Evolutionary conservation across 2,113 vertebrate species (phyloP).

Genomic region (Poecilia latipinna): DNA sequence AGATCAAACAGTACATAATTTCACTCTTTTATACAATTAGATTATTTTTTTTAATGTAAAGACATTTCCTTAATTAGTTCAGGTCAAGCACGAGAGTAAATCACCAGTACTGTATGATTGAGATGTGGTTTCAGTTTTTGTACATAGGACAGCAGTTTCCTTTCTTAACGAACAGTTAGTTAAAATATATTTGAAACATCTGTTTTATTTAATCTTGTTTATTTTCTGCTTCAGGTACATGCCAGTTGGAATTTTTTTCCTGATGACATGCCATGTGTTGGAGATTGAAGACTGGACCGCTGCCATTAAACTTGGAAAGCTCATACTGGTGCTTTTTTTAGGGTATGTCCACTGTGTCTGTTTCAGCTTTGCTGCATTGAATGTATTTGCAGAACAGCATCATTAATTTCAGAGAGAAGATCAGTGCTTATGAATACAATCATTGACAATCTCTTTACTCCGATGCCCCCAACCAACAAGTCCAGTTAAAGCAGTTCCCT

Average conservation of each 20-base stretch:
- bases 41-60: background rate
- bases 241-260: slow-evolving; percentile 5
- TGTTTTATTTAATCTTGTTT: too few relatives aligned
- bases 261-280: background rate
- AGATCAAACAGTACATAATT: background rate
- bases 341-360: slow-evolving; percentile 14
- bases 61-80: background rate
- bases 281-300: background rate
- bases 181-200: background rate
- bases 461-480: too few relatives aligned
- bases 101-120: too few relatives aligned
- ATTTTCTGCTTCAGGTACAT: slow-evolving; percentile 18
- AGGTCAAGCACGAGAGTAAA: background rate
- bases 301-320: background rate
- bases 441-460: too few relatives aligned
- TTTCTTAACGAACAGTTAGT: background rate
- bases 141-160: too few relatives aligned
- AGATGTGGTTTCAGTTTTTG: background rate
- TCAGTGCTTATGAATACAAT: too few relatives aligned
- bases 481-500: too few relatives aligned
- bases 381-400: too few relatives aligned
- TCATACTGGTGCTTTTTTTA: background rate
- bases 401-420: too few relatives aligned
- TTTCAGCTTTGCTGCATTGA: background rate
- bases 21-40: background rate